Evolutionary conservation across 2,888 invertebrate species (phyloP), one percentile per base, ranked within the genome.

Genomic region (Hirtodrosophila alboralis): DNA sequence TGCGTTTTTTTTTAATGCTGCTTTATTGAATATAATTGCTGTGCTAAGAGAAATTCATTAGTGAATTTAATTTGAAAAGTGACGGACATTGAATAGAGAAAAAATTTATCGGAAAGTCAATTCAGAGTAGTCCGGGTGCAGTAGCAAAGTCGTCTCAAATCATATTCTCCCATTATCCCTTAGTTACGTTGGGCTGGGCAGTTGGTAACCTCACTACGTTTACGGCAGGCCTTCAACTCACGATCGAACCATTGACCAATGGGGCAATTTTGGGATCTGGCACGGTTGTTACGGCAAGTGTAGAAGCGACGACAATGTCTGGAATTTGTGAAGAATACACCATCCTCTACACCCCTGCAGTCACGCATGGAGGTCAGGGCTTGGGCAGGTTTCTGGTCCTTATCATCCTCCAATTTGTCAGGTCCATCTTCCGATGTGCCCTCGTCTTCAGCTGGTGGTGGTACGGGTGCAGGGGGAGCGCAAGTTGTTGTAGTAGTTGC

Each of bases 231-330:
- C 57, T 54, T 61, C 14, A 59, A 36, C 26, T 61, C 74, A 7
- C 61, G 63, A 10, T 75, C 75, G 51, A 74, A 75, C 75, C 75
- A 75, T 14, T 75, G 61, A 1, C 77, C 75, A 13, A 1, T 0
- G 1, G 70, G 77, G 10, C 75, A 75, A 0, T 10, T 1, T 13
- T 70, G 77, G 9, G 43, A 44, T 8, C 53, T 66, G 36, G 66
- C 66, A 13, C 62, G 63, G 26, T 70, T 70, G 37, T 64, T 73
- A 8, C 49, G 54, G 38, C 75, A 75, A 18, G 73, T 37, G 16
- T 66, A 75, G 59, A 70, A 75, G 1, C 69, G 77, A 5, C 74
- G 74, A 16, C 75, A 75, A 21, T 75, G 75, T 40, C 62, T 61
- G 16, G 30, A n/a, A 10, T 77, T 69, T 8, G 66, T 53, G 9